phyloP scores from a whole-genome alignment of 2,888 invertebrate species.

The Atrina japonica region DNA sequence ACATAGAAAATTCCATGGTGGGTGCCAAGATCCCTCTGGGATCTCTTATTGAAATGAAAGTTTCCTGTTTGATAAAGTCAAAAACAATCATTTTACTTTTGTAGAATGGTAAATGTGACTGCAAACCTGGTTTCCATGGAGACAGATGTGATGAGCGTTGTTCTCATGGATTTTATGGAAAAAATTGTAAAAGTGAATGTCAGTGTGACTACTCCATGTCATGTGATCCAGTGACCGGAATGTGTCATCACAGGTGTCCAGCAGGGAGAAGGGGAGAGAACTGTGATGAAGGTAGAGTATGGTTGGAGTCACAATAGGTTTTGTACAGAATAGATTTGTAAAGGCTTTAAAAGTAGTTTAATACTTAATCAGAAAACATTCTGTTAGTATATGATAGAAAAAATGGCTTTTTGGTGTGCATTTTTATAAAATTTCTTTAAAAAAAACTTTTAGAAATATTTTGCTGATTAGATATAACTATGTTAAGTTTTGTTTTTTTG shows the following conservation, averaged over 20 bases:
- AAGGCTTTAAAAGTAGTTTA: background rate
- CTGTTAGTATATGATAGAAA: background rate
- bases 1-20: too few relatives aligned
- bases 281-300: conserved; percentile 24
- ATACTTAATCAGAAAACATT: background rate
- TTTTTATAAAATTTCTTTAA: too few relatives aligned
- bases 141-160: conserved; percentile 79
- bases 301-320: background rate
- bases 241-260: conserved; percentile 76
- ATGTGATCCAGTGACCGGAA: conserved; percentile 77
- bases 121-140: conserved; percentile 81
- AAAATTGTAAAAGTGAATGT: conserved; percentile 73
- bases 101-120: conserved; percentile 88
- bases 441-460: too few relatives aligned
- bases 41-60: too few relatives aligned
- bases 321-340: background rate
- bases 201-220: conserved; percentile 67
- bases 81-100: too few relatives aligned
- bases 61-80: too few relatives aligned
- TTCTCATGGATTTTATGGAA: conserved; percentile 70
- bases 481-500: too few relatives aligned
- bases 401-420: background rate
- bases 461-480: too few relatives aligned
- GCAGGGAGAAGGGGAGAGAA: conserved; percentile 74
- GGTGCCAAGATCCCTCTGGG: too few relatives aligned